Percentiles rank a stretch among this genome's conserved stretches.
These are phyloP conservation scores for Canis aureus DNA, from an alignment of 2,113 vertebrate genomes.

Conservation along the genomic window DNA sequence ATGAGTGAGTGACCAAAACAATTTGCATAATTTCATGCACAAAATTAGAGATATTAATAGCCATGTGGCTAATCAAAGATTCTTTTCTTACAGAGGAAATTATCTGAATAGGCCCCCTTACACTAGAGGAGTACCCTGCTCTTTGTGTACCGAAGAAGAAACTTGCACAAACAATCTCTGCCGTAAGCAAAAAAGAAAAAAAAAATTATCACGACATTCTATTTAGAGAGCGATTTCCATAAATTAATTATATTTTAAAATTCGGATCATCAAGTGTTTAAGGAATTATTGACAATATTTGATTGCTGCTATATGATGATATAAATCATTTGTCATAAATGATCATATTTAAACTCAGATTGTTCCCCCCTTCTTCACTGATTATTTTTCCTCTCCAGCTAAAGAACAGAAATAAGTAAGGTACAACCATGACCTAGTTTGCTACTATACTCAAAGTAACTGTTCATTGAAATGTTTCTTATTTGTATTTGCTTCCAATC, in stretches of 20 bases:
- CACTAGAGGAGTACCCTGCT: conserved; percentile 61
- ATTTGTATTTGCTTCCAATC: background rate
- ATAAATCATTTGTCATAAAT: conserved; percentile 21
- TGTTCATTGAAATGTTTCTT: background rate
- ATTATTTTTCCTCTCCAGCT: background rate
- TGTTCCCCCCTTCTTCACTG: background rate
- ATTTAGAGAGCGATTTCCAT: background rate
- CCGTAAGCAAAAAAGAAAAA: conserved; percentile 84
- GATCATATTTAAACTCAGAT: background rate
- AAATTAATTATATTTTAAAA: conserved; percentile 8
- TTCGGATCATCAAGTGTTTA: background rate
- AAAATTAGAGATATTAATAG: background rate
- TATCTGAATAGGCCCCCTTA: conserved; percentile 72
- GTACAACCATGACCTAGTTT: background rate
- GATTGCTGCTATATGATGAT: background rate
- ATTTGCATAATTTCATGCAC: background rate
- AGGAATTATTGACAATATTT: conserved; percentile 20
- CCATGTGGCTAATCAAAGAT: background rate
- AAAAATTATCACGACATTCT: background rate
- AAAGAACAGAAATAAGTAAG: background rate
- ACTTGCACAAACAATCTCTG: conserved; percentile 85
- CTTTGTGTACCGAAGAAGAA: conserved; percentile 73
- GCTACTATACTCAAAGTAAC: background rate
- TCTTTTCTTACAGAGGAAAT: conserved; percentile 76
- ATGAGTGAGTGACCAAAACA: background rate